These are phyloP conservation scores for Pherbina coryleti DNA, from an alignment of 2,888 invertebrate species.

Conservation along the genomic window DNA sequence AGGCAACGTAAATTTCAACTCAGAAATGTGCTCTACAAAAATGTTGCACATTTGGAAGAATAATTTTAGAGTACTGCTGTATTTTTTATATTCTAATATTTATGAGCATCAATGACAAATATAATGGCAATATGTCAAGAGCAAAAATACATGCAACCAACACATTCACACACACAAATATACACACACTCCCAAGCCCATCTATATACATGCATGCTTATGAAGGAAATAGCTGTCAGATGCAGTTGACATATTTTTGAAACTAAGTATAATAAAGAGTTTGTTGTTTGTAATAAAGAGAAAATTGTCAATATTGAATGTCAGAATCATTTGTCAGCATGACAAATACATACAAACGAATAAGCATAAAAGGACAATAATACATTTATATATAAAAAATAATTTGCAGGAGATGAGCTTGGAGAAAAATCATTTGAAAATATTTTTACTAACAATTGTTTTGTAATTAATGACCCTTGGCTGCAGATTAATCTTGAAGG, in stretches of 20 bases:
- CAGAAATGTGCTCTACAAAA: no score
- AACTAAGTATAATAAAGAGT: neutral
- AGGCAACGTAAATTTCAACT: no score
- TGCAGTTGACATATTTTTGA: neutral
- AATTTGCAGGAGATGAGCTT: no score
- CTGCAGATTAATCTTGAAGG: no score
- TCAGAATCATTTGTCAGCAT: neutral
- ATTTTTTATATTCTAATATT: no score
- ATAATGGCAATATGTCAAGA: slow-evolving; percentile 4
- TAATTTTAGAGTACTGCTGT: no score
- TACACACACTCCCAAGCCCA: neutral
- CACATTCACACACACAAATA: neutral
- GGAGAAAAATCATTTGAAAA: no score
- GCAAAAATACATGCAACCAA: neutral
- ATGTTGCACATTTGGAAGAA: no score
- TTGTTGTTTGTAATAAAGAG: neutral
- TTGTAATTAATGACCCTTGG: no score
- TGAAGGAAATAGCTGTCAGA: neutral
- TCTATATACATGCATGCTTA: neutral
- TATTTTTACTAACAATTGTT: no score
- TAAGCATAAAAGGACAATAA: neutral
- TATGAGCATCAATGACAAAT: no score
- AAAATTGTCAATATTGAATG: neutral
- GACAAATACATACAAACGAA: neutral
- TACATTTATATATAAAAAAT: neutral